A percentile compares a stretch with the other conserved stretches of the same genome.
Evolutionary conservation across 1,140 invertebrate genomes (phyloP).

Genomic region (Lanistes nyassanus): DNA sequence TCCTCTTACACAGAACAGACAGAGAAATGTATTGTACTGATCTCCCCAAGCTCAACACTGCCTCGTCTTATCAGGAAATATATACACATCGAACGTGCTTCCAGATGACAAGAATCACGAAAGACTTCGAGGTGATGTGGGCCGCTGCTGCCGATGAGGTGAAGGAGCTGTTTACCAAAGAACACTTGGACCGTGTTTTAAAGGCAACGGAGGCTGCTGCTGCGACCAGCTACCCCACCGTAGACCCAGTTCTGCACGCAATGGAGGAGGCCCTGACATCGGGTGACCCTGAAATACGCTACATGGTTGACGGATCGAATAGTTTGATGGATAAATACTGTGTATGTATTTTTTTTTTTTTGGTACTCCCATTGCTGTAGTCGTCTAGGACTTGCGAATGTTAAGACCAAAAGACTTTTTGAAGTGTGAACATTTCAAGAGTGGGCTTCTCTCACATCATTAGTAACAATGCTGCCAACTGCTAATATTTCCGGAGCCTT

Average conservation of each 20-base stretch:
- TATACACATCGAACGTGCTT: too few relatives aligned
- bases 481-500: neutral
- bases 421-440: too few relatives aligned
- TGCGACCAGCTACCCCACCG: conserved; percentile 28
- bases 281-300: conserved; percentile 40
- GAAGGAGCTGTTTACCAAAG: conserved; percentile 28
- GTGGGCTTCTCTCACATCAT: neutral
- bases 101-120: conserved; percentile 32
- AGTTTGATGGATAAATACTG: conserved; percentile 41
- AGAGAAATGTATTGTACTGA: too few relatives aligned
- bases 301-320: conserved; percentile 49
- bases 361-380: neutral
- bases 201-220: conserved; percentile 29
- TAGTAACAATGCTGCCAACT: too few relatives aligned
- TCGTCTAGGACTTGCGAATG: too few relatives aligned
- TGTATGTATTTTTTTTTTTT: conserved; percentile 44
- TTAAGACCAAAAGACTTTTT: too few relatives aligned
- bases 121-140: conserved; percentile 45
- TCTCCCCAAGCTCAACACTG: too few relatives aligned
- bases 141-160: conserved; percentile 41
- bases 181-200: conserved; percentile 24
- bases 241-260: conserved; percentile 44
- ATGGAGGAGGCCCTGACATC: conserved; percentile 47
- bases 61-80: too few relatives aligned
- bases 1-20: neutral